Evolutionary conservation across 2,888 invertebrate species (phyloP), one percentile per base, ranked within the genome.

Genomic region (Cantharis rufa): DNA sequence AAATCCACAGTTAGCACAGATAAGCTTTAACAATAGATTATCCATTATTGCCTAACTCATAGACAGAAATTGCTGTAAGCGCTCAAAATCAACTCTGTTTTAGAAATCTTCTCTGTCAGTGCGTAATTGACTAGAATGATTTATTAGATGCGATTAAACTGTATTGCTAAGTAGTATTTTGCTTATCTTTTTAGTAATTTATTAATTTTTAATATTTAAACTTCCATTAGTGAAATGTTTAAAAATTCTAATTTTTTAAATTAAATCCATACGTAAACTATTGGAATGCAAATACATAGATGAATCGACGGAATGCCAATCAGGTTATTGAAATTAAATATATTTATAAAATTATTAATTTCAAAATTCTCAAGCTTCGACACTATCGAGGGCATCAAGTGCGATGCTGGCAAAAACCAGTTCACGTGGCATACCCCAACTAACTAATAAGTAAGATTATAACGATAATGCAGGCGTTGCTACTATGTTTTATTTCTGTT

Each of bases 21-120:
- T 72, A 72, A 72, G 64, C 72, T 64, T 64, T 72, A 18, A 72
- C 72, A 72, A 72, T 72, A 72, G 72, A 72, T 72, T 72, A 72
- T 16, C 72, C 66, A 68, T 72, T 72, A 72, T 72, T 72, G 66
- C 72, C 72, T 72, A 66, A 72, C 72, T 71, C 71, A 71, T 71
- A 71, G 71, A 71, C 32, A 72, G 72, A 72, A 48, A 72, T 72
- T 72, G 48, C 21, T 66, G 24, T 66, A 72, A 72, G 68, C 72
- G 66, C 68, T 68, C 66, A 48, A 66, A 66, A 66, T 72, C 72
- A 72, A 32, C 68, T 66, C 27, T 72, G 72, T 68, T 72, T 72
- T 64, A 72, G 66, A 72, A 66, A 71, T 71, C 32, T 71, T 71
- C 63, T 66, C 64, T 66, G 64, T 66, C 71, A 64, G 62, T 71